Evolutionary conservation across 2,113 vertebrate species (phyloP), one percentile per base, ranked within the genome.

Genomic region (Gnathonemus longibarbis): DNA sequence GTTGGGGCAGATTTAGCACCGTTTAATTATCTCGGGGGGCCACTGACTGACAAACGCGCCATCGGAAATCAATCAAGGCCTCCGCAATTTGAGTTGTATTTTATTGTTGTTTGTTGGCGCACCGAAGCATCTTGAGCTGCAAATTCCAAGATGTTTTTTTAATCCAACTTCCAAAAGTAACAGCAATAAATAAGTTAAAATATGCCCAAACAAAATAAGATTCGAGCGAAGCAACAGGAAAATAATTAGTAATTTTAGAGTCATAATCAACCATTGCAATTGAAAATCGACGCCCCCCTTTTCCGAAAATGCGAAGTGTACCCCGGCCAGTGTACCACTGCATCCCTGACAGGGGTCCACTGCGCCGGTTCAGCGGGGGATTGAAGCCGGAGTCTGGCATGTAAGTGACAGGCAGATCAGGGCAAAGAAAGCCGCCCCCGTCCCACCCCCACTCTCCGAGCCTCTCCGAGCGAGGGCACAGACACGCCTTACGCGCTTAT

Each of bases 1-100:
- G 93, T 93, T 90, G 91, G 93, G 93, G 91, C 91, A 93, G 91
- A 94, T 93, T 94, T 94, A 94, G 92, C 93, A 92, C 90, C 42
- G 62, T 91, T 89, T 93, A 91, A 92, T 94, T 93, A 92, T 93
- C 89, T 86, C 50, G 49, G 53, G n/a, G 27, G 45, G 88, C 17
- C 19, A 8, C 70, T 85, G 19, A 50, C 11, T 39, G 77, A 66
- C 27, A 27, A 5, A 13, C 58, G 52, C 13, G 39, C 39, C 86
- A 53, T 3, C 49, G 62, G 31, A 84, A 89, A 84, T 84, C 52
- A 62, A 84, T 62, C 21, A 80, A 52, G 45, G 35, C 39, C 45
- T 48, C 45, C 24, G 83, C 83, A 24, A 84, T 35, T 53, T 19
- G 31, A 27, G 1, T 77, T 89, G 45, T 42, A n/a, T 39, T 80